Evolutionary conservation across 2,113 vertebrate genomes (phyloP).

Genomic region (Miniopterus natalensis): DNA sequence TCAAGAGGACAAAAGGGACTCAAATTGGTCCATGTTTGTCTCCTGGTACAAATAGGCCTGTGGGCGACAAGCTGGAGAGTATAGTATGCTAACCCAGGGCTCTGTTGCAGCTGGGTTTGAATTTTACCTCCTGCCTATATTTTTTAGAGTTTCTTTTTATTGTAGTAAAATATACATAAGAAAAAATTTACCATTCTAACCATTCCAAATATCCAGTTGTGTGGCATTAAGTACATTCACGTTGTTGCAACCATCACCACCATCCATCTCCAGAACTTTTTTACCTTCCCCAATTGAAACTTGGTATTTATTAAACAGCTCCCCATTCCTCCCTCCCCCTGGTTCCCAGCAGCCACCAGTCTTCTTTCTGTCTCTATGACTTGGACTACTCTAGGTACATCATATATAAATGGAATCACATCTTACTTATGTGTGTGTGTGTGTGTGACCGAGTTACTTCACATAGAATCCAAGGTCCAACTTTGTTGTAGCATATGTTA

Average conservation of each 20-base stretch:
- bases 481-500: background rate
- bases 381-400: background rate
- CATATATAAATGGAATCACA: background rate
- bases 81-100: no score
- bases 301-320: background rate
- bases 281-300: background rate
- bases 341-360: background rate
- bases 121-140: background rate
- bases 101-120: background rate
- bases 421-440: no score
- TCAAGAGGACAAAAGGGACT: background rate
- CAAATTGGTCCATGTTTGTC: background rate
- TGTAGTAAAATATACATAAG: background rate
- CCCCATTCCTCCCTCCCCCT: background rate
- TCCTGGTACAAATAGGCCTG: slow-evolving; percentile 7
- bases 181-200: background rate
- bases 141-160: background rate
- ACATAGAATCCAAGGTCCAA: background rate
- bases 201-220: background rate
- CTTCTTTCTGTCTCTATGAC: background rate
- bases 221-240: background rate
- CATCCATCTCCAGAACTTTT: background rate
- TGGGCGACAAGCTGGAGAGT: background rate
- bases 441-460: background rate
- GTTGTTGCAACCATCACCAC: background rate